A percentile compares a stretch with the other conserved stretches of the same genome.
Conservation (phyloP, 64 coral and sea anemone genomes). For the Pocillopora verrucosa region DNA sequence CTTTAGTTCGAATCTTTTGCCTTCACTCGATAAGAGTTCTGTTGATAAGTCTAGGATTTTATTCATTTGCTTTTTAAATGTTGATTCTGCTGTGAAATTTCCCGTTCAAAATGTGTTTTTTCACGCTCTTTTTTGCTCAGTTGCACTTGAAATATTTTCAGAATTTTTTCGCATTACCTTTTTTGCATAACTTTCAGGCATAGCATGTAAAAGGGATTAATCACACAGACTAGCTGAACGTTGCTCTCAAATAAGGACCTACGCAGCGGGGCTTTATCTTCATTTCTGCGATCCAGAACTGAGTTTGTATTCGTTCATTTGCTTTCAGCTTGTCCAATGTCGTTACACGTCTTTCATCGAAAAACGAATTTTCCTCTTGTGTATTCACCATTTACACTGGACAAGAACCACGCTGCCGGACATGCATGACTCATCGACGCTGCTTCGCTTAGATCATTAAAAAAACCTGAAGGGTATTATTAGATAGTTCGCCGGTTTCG, state of each 20-base stretch:
- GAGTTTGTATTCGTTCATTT: not conserved
- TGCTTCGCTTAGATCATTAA: not conserved
- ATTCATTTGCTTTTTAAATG: too few relatives aligned
- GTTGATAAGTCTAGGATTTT: too few relatives aligned
- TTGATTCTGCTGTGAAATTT: too few relatives aligned
- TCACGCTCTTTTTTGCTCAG: too few relatives aligned
- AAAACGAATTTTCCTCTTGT: not conserved
- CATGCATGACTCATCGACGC: not conserved
- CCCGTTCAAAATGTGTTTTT: too few relatives aligned
- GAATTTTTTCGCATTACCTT: too few relatives aligned
- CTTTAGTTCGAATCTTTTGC: too few relatives aligned
- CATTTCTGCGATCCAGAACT: slow-evolving; percentile 3
- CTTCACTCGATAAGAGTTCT: too few relatives aligned
- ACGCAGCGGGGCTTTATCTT: not conserved
- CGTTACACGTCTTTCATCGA: not conserved
- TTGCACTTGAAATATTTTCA: too few relatives aligned
- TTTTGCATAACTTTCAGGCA: not conserved
- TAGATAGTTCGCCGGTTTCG: too few relatives aligned
- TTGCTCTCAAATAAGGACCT: not conserved
- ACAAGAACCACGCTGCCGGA: not conserved
- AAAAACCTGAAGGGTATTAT: not conserved
- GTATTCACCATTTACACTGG: not conserved
- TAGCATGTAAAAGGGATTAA: not conserved
- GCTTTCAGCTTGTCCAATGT: not conserved
- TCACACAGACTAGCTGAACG: too few relatives aligned